Base-by-base conservation (phyloP, 2,888 invertebrate genomes). In the Cordilura impudica region DNA sequence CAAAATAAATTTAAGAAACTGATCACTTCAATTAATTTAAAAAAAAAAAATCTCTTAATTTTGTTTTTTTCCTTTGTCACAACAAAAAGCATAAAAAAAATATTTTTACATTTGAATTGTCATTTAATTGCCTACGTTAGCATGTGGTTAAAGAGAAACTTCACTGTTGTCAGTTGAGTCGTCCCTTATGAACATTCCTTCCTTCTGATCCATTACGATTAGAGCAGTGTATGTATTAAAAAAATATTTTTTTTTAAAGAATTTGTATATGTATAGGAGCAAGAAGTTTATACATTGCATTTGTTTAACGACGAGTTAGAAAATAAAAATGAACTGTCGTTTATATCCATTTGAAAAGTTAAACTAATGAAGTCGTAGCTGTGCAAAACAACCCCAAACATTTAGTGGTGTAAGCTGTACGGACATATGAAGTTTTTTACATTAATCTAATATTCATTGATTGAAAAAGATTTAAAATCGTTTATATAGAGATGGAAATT, bases 61-160 rank as follows among this genome's bases (percentile, higher is more conserved):
- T 12, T 3, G 0, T 51, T 51, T 51, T 51, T 51, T 1, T 18
- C 18, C 18, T 21, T 58, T 10, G 14, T 8, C n/a, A n/a, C n/a
- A n/a, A 58, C 12, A n/a, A 10, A 19, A 6, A 19, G n/a, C n/a
- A n/a, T n/a, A 35, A n/a, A 29, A n/a, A 53, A 73, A 78, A 51
- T 75, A 75, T 81, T 81, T 79, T 58, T 66, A 71, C 53, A 80
- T 82, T 76, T 82, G 81, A 78, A 83, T 81, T 86, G 81, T 82
- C 82, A 84, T 86, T 84, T 53, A 53, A 71, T 61, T 71, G 43
- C 71, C 43, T 61, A 43, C 31, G n/a, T 35, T 58, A 47, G 56
- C 45, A 43, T 14, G 16, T 29, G 21, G 39, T 71, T 43, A 39
- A 31, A 47, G 39, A 65, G 8, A 47, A n/a, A 18, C 43, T 43